Evolutionary conservation across 2,797 vertebrate genomes (phyloP), one percentile per base, ranked within the genome.

Genomic region (Myiotriccus ornatus): DNA sequence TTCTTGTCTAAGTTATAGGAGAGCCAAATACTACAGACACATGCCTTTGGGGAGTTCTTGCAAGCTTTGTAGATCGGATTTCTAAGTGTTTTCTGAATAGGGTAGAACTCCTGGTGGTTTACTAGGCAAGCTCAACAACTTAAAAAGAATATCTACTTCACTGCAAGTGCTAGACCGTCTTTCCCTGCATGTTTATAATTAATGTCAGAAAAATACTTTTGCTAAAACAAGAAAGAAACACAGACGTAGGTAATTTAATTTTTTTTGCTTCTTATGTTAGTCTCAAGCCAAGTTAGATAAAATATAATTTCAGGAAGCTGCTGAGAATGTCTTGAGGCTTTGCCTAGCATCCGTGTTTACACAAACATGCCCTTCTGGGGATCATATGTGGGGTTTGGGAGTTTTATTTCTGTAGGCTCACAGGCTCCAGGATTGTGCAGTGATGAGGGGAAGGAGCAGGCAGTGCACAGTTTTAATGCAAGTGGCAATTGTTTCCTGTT

Each of bases 21-120:
- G 47, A 87, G 91, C 94, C 92, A 95, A 94, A 87, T 63, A 95
- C 84, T 83, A 94, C 86, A 94, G 76, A 73, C 34, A 3, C 18
- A 32, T 0, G 7, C 67, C 79, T 90, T 92, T 12, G 20, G 73
- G 73, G 91, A 95, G 81, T 75, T 89, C 65, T 85, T 4, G 1
- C 49, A 56, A 55, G 73, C 76, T 77, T 89, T 94, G 60, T 77
- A 22, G 34, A n/a, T 85, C 55, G 55, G 43, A 67, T 94, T 93
- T 85, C 87, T 81, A 59, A 69, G 68, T 93, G 49, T 67, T 89
- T 93, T 81, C 46, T 49, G 75, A 78, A 4, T 44, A 76, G 37
- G 34, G 59, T 67, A 83, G 53, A 78, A 86, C 47, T 84, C 69
- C 32, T 56, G 50, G 43, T 87, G 39, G 41, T 65, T 92, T 82